Percentiles rank a stretch among this genome's conserved stretches.
phyloP scores from a whole-genome alignment of 2,888 invertebrate species.

The Theretra japonica region DNA sequence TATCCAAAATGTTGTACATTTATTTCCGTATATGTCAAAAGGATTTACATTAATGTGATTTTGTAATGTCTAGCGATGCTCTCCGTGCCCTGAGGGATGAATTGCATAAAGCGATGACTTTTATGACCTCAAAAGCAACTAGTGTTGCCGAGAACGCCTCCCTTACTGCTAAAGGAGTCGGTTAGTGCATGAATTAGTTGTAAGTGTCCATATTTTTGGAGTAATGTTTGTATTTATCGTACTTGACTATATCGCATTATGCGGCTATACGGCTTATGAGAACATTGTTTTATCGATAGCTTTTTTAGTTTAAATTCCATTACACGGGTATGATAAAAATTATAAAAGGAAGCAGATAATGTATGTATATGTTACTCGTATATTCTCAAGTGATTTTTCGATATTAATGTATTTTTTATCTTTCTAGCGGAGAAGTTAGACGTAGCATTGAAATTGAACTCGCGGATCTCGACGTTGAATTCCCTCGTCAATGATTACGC shows the following conservation, averaged over 20 bases:
- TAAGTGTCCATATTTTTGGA: no score
- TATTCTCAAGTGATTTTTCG: no score
- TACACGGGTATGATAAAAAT: no score
- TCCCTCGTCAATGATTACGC: conserved; percentile 61
- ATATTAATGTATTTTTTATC: not conserved
- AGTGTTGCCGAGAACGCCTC: conserved; percentile 52
- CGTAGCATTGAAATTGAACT: conserved; percentile 51
- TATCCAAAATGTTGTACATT: not conserved
- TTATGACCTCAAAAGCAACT: conserved; percentile 48
- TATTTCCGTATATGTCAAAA: not conserved
- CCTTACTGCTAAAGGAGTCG: conserved; percentile 47
- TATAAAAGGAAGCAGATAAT: no score
- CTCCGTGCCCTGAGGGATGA: conserved; percentile 49
- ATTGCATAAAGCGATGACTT: conserved; percentile 47
- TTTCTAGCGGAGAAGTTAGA: conserved; percentile 63
- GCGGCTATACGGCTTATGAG: no score
- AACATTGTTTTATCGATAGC: no score
- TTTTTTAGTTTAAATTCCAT: no score
- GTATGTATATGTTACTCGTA: no score
- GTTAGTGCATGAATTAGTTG: conserved; percentile 42
- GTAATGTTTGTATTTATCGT: no score
- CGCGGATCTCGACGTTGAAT: conserved; percentile 52
- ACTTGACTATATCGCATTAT: no score
- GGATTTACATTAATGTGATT: no score
- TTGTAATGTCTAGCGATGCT: conserved; percentile 44